Evolutionary conservation across 2,797 vertebrate genomes (phyloP).

Genomic region (Pseudochirops corinnae): DNA sequence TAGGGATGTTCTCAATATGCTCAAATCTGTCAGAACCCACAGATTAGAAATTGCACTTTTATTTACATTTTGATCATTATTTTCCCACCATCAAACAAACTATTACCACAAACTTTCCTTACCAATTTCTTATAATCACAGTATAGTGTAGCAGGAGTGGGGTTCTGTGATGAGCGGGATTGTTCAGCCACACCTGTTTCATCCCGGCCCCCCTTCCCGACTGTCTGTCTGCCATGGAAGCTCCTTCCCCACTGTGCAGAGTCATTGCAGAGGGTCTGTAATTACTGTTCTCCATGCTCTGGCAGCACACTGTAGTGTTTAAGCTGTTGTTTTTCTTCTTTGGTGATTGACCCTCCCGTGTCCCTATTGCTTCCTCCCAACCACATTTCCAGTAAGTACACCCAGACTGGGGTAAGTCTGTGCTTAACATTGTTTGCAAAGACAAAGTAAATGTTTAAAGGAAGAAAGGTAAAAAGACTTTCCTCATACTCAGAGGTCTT

Average conservation of each 20-base stretch:
- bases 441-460: no score
- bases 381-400: no score
- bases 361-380: no score
- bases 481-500: no score
- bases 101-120: neutral
- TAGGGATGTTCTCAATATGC: neutral
- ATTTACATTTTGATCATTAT: neutral
- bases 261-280: neutral
- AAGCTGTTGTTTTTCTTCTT: no score
- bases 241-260: neutral
- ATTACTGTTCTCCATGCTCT: neutral
- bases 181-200: neutral
- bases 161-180: neutral
- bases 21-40: neutral
- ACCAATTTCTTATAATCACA: neutral
- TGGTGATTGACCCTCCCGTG: no score
- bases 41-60: neutral
- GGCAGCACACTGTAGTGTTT: neutral
- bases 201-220: fast-evolving
- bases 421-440: no score
- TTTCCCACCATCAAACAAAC: neutral
- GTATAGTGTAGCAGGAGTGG: neutral
- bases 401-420: no score
- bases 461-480: no score
- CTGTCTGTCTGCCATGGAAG: neutral